Evolutionary conservation across 2,888 invertebrate genomes (phyloP).

Genomic region (Metellina segmentata): DNA sequence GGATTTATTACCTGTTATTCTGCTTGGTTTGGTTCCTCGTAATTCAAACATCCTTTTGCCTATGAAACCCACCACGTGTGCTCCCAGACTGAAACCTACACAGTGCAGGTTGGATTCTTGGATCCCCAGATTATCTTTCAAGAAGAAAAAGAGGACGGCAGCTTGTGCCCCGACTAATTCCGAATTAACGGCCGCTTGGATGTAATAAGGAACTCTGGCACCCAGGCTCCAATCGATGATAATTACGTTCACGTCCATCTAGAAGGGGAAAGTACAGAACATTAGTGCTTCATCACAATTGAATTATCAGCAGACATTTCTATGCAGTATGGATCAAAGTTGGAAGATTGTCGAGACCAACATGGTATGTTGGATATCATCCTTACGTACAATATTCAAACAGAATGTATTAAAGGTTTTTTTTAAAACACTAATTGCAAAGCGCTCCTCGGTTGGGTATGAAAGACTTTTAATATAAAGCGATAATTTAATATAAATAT

Average conservation of each 20-base stretch:
- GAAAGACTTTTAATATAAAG: no score
- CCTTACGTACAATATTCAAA: no score
- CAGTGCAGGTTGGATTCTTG: conserved; percentile 82
- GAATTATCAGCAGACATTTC: no score
- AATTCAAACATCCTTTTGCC: conserved; percentile 80
- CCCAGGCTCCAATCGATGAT: conserved; percentile 76
- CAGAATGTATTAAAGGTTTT: no score
- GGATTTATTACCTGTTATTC: conserved; percentile 72
- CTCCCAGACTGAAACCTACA: conserved; percentile 85
- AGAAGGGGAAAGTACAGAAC: neutral
- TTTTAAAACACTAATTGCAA: no score
- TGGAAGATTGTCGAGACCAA: no score
- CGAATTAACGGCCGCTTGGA: conserved; percentile 63
- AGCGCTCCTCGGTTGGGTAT: no score
- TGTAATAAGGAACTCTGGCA: conserved; percentile 72
- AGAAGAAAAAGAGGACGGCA: conserved; percentile 55
- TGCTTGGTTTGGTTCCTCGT: conserved; percentile 54
- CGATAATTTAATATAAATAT: no score
- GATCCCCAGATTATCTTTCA: conserved; percentile 66
- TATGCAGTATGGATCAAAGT: no score
- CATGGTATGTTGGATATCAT: no score
- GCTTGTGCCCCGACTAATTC: conserved; percentile 73
- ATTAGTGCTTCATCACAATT: neutral
- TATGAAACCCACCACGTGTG: conserved; percentile 86
- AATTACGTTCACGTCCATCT: conserved; percentile 72